phyloP scores from a whole-genome alignment of 2,888 invertebrate genomes.

The Machimus atricapillus region DNA sequence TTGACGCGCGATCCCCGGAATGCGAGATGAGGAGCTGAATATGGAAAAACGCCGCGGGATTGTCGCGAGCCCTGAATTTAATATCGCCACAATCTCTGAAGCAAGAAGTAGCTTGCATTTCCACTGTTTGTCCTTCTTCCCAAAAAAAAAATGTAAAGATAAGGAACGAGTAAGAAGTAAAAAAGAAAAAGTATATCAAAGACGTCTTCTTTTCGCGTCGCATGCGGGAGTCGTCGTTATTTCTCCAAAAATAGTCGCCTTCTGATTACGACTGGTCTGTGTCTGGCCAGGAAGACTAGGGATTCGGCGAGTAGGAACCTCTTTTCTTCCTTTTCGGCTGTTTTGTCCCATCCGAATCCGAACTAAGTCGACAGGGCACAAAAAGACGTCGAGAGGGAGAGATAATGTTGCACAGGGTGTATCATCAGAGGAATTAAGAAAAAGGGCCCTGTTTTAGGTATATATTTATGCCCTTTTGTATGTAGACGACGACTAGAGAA shows the following conservation, averaged over 20 bases:
- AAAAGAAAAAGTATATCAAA: not conserved
- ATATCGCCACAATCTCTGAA: conserved; percentile 9
- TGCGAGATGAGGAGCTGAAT: conserved; percentile 11
- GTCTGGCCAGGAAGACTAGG: not conserved
- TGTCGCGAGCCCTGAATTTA: conserved; percentile 19
- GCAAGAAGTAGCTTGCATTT: not conserved
- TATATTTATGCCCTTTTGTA: not conserved
- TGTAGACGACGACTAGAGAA: not conserved
- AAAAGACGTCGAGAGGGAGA: not conserved
- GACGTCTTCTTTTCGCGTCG: not conserved
- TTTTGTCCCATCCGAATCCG: not conserved
- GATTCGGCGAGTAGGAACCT: not conserved
- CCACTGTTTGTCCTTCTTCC: not conserved
- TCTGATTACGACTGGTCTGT: conserved; percentile 14
- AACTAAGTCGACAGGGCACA: not conserved
- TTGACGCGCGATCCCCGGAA: conserved; percentile 13
- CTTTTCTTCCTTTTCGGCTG: not conserved
- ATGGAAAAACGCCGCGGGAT: not conserved
- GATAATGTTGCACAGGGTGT: conserved; percentile 2
- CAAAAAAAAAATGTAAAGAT: not conserved
- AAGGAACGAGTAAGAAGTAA: not conserved
- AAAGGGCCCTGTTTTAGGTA: not conserved
- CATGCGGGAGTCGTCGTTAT: not conserved
- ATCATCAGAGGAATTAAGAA: not conserved
- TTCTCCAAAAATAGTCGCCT: conserved; percentile 9